phyloP scores from a whole-genome alignment of 2,113 vertebrate genomes.

The Microcebus griseorufus region DNA sequence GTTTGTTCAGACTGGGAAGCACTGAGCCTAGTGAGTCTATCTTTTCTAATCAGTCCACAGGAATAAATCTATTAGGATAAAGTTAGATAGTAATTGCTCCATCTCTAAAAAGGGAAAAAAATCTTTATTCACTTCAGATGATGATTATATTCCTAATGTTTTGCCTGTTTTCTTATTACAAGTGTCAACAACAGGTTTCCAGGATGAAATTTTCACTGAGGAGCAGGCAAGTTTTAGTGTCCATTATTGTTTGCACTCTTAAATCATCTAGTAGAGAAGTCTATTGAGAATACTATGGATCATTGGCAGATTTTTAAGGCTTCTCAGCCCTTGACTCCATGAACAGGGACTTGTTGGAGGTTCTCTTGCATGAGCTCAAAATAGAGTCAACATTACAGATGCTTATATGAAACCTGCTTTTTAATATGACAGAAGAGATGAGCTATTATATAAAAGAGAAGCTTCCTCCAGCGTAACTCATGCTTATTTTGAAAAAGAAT shows the following conservation, averaged over 20 bases:
- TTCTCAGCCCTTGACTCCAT: conserved; percentile 3
- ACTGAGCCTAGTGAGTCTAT: neutral
- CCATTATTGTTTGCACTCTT: neutral
- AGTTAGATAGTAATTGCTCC: neutral
- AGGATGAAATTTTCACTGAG: neutral
- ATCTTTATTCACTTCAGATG: neutral
- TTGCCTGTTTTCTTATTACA: conserved; percentile 13
- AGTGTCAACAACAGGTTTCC: neutral
- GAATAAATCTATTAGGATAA: neutral
- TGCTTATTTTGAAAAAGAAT: conserved; percentile 32
- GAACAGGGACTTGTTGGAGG: neutral
- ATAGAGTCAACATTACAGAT: conserved; percentile 15
- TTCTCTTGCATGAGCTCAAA: conserved; percentile 32
- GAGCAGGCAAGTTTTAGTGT: neutral
- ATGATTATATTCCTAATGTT: neutral
- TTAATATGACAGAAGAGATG: conserved; percentile 50
- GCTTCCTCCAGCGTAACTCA: neutral
- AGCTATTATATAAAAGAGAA: neutral
- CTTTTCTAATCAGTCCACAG: neutral
- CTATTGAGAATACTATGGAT: neutral
- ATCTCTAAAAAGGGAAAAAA: neutral
- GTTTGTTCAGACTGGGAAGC: neutral
- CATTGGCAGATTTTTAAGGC: neutral
- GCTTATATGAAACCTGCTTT: conserved; percentile 48
- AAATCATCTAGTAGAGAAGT: neutral